Conservation (phyloP, 2,888 invertebrate species). For the Pheosia gnoma region DNA sequence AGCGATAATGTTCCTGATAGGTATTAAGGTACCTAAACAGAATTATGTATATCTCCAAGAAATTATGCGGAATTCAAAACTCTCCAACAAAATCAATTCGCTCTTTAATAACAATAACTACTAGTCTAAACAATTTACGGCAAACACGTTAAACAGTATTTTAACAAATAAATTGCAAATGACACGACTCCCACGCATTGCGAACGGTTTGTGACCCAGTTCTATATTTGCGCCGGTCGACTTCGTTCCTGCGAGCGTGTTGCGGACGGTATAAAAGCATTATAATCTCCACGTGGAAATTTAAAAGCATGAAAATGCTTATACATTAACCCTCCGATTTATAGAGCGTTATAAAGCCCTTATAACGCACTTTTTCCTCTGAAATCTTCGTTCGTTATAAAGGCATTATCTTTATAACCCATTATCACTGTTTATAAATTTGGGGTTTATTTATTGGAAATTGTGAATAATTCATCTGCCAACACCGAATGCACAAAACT, state of each 20-base stretch:
- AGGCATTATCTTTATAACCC: too few species aligned
- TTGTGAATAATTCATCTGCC: background rate
- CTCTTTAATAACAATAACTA: constrained; percentile 12
- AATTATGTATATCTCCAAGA: too few species aligned
- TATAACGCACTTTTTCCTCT: too few species aligned
- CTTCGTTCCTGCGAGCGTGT: constrained; percentile 8
- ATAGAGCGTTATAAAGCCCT: too few species aligned
- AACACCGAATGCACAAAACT: too few species aligned
- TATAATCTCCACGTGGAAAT: background rate
- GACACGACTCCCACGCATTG: constrained; percentile 47
- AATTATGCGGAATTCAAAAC: too few species aligned
- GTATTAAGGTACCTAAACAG: too few species aligned
- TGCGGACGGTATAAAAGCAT: background rate
- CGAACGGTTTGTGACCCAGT: constrained; percentile 51
- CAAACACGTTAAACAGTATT: constrained; percentile 19
- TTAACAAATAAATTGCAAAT: constrained; percentile 34
- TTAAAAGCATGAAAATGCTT: too few species aligned
- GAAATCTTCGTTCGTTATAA: too few species aligned
- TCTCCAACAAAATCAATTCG: background rate
- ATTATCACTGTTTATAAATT: too few species aligned
- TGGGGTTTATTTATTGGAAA: background rate
- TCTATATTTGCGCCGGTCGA: constrained; percentile 38
- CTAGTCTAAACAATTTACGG: constrained; percentile 25
- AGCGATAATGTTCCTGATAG: too few species aligned
- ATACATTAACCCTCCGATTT: too few species aligned